Evolutionary conservation across 2,888 invertebrate species (phyloP).

Genomic region (Dyspetes luteomarginatus): DNA sequence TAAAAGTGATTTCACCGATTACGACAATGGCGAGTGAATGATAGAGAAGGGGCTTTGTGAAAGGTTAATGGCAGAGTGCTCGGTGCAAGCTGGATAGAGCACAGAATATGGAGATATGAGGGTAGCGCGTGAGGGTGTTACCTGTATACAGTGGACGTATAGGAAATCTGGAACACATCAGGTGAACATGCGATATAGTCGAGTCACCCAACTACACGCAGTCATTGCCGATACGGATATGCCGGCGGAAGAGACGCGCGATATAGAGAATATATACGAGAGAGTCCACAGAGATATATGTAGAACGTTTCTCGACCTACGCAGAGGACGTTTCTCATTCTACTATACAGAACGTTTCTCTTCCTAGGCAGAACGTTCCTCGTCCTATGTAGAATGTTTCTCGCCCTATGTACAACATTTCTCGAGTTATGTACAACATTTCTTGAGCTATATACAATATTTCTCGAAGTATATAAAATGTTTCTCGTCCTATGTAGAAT

Average conservation of each 20-base stretch:
- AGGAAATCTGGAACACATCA: slow-evolving; percentile 40
- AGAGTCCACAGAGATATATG: too few species aligned
- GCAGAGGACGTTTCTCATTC: too few species aligned
- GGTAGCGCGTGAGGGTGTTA: slow-evolving; percentile 10
- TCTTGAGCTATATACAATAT: too few species aligned
- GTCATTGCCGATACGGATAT: slow-evolving; percentile 26
- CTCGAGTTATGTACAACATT: too few species aligned
- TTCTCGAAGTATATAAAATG: too few species aligned
- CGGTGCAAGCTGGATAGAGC: slow-evolving; percentile 30
- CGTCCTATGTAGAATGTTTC: too few species aligned
- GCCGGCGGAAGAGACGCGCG: slow-evolving; percentile 26
- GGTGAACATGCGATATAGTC: slow-evolving; percentile 36
- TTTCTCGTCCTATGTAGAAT: too few species aligned
- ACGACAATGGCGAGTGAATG: slow-evolving; percentile 50
- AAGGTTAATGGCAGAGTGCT: slow-evolving; percentile 49
- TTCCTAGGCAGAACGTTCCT: too few species aligned
- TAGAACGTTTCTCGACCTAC: too few species aligned
- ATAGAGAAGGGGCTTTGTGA: slow-evolving; percentile 27
- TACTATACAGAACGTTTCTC: too few species aligned
- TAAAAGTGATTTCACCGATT: too few species aligned
- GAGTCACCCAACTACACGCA: slow-evolving; percentile 24
- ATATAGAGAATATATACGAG: background rate
- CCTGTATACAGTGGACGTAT: slow-evolving; percentile 39
- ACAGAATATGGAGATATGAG: slow-evolving; percentile 22
- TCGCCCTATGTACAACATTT: too few species aligned